Conservation (phyloP, 2,888 invertebrate genomes). For the Folsomia manolachei region DNA sequence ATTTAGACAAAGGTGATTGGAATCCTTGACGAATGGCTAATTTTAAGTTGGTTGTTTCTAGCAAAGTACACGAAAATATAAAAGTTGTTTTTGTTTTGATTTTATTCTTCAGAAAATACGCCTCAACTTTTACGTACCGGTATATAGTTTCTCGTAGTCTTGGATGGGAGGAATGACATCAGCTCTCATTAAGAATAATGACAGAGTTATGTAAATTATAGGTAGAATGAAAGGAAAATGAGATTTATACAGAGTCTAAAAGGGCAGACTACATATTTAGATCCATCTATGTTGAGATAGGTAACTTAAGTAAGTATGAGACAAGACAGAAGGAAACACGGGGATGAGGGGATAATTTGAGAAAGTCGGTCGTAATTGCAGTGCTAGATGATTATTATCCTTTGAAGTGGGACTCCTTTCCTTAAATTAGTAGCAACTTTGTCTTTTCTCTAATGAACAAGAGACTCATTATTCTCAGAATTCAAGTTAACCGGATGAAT, state of each 20-base stretch:
- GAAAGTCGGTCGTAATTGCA: slow-evolving; percentile 3
- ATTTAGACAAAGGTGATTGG: too few relatives aligned
- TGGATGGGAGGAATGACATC: neutral
- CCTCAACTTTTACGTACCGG: too few relatives aligned
- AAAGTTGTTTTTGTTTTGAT: too few relatives aligned
- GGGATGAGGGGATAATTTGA: neutral
- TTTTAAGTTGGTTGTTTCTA: too few relatives aligned
- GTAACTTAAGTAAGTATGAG: neutral
- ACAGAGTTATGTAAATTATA: neutral
- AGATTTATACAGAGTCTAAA: too few relatives aligned
- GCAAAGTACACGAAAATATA: too few relatives aligned
- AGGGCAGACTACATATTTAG: too few relatives aligned
- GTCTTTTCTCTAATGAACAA: slow-evolving; percentile 21
- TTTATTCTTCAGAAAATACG: too few relatives aligned
- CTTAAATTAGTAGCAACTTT: slow-evolving; percentile 18
- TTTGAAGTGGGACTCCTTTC: slow-evolving; percentile 22
- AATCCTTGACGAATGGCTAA: too few relatives aligned
- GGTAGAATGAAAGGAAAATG: neutral
- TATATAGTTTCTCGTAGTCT: too few relatives aligned
- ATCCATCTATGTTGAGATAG: neutral
- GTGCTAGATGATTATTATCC: slow-evolving; percentile 11
- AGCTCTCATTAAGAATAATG: slow-evolving; percentile 10
- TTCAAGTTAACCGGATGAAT: neutral
- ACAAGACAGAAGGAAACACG: neutral
- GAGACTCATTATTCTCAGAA: slow-evolving; percentile 11